phyloP scores from a whole-genome alignment of 2,888 invertebrate species.

The Corbicula japonica region DNA sequence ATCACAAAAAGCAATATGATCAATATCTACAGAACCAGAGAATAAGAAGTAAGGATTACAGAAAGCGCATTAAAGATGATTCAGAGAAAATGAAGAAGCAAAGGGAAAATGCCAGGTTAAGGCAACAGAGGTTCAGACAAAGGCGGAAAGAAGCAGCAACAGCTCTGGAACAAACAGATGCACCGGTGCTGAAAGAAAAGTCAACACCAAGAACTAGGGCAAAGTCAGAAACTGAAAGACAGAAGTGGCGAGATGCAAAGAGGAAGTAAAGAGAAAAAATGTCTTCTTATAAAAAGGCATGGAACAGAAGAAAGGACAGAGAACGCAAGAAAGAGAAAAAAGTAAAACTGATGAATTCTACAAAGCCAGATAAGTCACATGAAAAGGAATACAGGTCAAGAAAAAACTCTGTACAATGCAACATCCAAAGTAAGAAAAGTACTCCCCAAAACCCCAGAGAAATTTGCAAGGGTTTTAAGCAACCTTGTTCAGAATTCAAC shows the following conservation, averaged over 20 bases:
- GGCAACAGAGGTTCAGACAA: constrained; percentile 35
- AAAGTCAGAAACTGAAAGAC: constrained; percentile 16
- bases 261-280: constrained; percentile 40
- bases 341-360: too few relatives aligned
- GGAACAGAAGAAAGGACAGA: constrained; percentile 34
- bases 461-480: constrained; percentile 40
- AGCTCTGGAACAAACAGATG: constrained; percentile 29
- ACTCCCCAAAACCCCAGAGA: constrained; percentile 37
- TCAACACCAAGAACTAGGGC: constrained; percentile 41
- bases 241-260: constrained; percentile 45
- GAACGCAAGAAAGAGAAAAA: constrained; percentile 18
- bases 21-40: constrained; percentile 45
- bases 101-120: constrained; percentile 41
- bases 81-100: constrained; percentile 35
- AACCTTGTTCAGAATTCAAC: constrained; percentile 45
- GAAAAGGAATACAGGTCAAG: constrained; percentile 29
- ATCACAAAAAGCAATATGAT: constrained; percentile 37
- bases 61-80: constrained; percentile 42
- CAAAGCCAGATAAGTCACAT: too few relatives aligned
- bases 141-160: constrained; percentile 39
- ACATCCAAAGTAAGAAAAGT: constrained; percentile 43
- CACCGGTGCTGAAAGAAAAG: constrained; percentile 20
- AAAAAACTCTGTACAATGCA: constrained; percentile 43
- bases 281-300: constrained; percentile 45
- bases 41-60: constrained; percentile 41